These are phyloP conservation scores for Brachynemurus nebulosus DNA, from an alignment of 2,888 invertebrate genomes.

Conservation along the genomic window DNA sequence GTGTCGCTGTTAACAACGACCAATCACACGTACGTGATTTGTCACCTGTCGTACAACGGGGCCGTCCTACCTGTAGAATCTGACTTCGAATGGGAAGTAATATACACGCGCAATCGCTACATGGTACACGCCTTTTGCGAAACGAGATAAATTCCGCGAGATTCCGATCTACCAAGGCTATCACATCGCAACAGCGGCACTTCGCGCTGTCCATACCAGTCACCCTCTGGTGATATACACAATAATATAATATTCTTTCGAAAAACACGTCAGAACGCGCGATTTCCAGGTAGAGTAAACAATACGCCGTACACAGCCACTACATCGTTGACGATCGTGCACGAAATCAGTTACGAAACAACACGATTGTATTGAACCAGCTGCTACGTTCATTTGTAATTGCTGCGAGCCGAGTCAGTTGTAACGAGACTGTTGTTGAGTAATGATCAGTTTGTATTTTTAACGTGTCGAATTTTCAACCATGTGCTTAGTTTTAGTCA, in stretches of 20 bases:
- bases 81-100: slow-evolving; percentile 24
- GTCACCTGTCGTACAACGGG: slow-evolving; percentile 29
- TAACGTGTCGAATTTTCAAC: no score
- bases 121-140: slow-evolving; percentile 24
- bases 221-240: slow-evolving; percentile 1
- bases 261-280: not conserved
- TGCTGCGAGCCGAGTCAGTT: not conserved
- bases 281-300: not conserved
- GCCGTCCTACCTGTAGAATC: slow-evolving; percentile 27
- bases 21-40: slow-evolving; percentile 24
- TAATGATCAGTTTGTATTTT: no score
- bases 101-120: slow-evolving; percentile 10
- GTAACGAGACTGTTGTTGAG: not conserved
- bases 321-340: not conserved
- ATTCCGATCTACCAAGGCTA: slow-evolving; percentile 15
- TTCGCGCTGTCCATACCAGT: not conserved
- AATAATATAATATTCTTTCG: not conserved
- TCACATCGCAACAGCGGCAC: not conserved
- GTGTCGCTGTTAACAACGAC: slow-evolving; percentile 9
- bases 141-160: slow-evolving; percentile 26
- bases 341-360: not conserved
- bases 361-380: not conserved
- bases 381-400: not conserved
- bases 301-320: not conserved
- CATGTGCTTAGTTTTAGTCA: no score